These are phyloP conservation scores for Malurus cyaneus DNA, from an alignment of 2,113 vertebrate genomes.

Conservation along the genomic window DNA sequence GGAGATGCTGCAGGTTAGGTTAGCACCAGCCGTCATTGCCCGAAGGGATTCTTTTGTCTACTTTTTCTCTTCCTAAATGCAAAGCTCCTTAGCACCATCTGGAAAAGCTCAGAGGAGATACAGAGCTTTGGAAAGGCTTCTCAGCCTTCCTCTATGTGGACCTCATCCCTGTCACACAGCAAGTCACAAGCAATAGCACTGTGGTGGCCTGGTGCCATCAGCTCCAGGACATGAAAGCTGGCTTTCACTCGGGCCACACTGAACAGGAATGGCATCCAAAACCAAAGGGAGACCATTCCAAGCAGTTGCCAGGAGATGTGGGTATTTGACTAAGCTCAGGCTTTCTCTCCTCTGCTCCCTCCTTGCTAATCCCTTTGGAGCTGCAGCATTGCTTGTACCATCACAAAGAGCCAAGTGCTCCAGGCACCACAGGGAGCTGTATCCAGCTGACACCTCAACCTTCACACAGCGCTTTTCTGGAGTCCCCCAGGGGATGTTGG, in stretches of 20 bases:
- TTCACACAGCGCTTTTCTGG: not conserved
- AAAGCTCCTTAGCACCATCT: not conserved
- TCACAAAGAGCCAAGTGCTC: not conserved
- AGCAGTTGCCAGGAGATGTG: not conserved
- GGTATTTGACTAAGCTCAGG: not conserved
- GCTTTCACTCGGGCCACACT: not conserved
- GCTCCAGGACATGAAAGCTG: not conserved
- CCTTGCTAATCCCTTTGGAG: not conserved
- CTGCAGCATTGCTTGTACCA: not conserved
- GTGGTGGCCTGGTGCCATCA: rapidly evolving
- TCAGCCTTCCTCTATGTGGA: not conserved
- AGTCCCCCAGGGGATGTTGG: not conserved
- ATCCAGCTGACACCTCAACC: not conserved
- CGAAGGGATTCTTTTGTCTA: not conserved
- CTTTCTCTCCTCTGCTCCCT: not conserved
- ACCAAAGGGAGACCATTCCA: not conserved
- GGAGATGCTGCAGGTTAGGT: not conserved
- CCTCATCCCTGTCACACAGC: not conserved
- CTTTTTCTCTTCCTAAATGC: not conserved
- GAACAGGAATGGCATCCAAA: not conserved
- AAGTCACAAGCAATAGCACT: rapidly evolving
- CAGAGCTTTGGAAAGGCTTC: not conserved
- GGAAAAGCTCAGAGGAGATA: not conserved
- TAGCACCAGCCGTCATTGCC: not conserved
- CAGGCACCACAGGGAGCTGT: not conserved